Conservation (phyloP, 2,888 invertebrate genomes). For the Pristionchus exspectatus region DNA sequence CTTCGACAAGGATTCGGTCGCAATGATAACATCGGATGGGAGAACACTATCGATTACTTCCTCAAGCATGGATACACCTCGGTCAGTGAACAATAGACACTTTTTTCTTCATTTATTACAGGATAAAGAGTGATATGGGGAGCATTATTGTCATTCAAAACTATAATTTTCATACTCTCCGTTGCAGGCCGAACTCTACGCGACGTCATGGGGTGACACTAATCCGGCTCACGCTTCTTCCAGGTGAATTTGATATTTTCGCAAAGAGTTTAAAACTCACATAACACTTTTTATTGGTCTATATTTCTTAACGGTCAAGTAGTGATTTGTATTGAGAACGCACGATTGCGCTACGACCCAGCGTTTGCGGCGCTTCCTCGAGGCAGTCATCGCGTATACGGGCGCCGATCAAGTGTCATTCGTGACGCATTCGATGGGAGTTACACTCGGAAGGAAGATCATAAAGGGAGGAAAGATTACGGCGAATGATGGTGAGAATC, state of each 20-base stretch:
- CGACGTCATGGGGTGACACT: constrained; percentile 72
- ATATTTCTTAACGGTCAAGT: too few relatives aligned
- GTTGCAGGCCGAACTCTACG: constrained; percentile 66
- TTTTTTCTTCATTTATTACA: too few relatives aligned
- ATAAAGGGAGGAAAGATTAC: constrained; percentile 66
- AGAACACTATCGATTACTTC: constrained; percentile 63
- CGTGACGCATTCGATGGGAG: constrained; percentile 73
- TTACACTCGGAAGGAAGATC: constrained; percentile 69
- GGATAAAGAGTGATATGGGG: too few relatives aligned
- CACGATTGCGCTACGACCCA: constrained; percentile 67
- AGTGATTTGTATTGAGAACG: constrained; percentile 58
- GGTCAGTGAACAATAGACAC: neutral
- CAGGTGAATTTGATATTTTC: too few relatives aligned
- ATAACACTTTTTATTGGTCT: too few relatives aligned
- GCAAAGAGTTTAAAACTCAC: too few relatives aligned
- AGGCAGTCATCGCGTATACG: constrained; percentile 59
- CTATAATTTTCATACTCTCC: too few relatives aligned
- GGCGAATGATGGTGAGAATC: constrained; percentile 29
- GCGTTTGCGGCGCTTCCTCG: constrained; percentile 67
- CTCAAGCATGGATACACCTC: constrained; percentile 64
- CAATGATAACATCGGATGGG: constrained; percentile 59
- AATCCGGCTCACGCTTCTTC: constrained; percentile 59
- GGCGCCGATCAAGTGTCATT: constrained; percentile 55
- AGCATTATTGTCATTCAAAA: too few relatives aligned
- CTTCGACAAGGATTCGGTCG: constrained; percentile 62